Evolutionary conservation across 2,797 vertebrate species (phyloP).

Genomic region (Gymnopithys bicolor): DNA sequence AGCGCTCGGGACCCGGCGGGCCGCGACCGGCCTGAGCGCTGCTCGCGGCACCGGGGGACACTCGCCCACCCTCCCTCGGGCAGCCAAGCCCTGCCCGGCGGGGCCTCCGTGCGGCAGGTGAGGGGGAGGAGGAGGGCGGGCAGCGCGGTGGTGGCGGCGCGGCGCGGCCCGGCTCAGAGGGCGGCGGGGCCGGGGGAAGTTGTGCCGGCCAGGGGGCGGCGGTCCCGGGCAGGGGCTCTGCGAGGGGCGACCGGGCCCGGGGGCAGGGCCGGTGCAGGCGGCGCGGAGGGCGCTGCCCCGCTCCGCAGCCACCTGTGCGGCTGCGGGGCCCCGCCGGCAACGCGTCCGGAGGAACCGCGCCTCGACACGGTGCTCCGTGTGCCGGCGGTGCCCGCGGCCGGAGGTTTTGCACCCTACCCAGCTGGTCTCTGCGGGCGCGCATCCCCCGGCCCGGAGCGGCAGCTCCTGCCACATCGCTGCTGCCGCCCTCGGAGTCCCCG

Average conservation of each 20-base stretch:
- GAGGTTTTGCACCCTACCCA: background rate
- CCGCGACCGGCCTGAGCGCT: constrained; percentile 14
- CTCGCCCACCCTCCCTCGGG: background rate
- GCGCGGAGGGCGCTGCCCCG: background rate
- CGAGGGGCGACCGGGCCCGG: background rate
- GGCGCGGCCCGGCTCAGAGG: background rate
- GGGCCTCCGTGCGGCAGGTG: background rate
- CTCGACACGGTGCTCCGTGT: background rate
- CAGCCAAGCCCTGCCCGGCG: background rate
- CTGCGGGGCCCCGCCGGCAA: background rate
- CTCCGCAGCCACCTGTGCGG: background rate
- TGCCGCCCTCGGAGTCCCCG: background rate
- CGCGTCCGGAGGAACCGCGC: rapidly evolving
- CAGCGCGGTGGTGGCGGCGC: background rate
- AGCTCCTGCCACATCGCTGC: background rate
- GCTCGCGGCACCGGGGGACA: background rate
- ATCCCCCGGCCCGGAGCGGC: background rate
- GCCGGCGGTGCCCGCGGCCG: background rate
- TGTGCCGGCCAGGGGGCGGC: background rate
- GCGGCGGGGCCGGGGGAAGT: background rate
- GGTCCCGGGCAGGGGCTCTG: background rate
- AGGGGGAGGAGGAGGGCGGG: background rate
- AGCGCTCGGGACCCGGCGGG: background rate
- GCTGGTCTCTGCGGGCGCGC: background rate
- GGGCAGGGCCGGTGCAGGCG: background rate